Conservation (phyloP, 2,113 vertebrate genomes). For the Gadus macrocephalus region DNA sequence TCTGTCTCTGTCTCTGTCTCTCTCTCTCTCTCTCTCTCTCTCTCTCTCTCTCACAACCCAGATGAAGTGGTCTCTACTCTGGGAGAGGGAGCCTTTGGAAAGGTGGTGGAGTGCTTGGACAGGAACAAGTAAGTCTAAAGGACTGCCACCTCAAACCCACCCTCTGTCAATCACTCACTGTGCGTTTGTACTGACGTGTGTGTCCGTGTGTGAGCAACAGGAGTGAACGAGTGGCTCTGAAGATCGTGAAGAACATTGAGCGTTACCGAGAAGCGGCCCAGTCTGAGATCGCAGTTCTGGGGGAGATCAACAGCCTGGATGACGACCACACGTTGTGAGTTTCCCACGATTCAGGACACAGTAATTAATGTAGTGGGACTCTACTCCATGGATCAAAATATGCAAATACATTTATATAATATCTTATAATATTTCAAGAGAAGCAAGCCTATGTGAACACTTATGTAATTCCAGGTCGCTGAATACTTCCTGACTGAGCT, state of each 20-base stretch:
- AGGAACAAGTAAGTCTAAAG: constrained; percentile 65
- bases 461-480: too few species aligned
- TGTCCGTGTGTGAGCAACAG: constrained; percentile 47
- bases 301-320: constrained; percentile 86
- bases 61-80: constrained; percentile 87
- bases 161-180: background rate
- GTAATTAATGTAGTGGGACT: too few species aligned
- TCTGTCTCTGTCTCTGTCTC: too few species aligned
- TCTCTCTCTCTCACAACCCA: constrained; percentile 39
- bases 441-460: too few species aligned
- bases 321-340: constrained; percentile 75
- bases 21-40: background rate
- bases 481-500: background rate
- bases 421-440: too few species aligned
- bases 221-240: constrained; percentile 82
- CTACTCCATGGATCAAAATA: too few species aligned
- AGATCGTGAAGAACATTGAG: constrained; percentile 90
- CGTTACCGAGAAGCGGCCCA: constrained; percentile 84
- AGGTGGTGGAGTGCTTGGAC: constrained; percentile 89
- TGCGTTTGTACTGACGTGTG: background rate
- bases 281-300: constrained; percentile 88
- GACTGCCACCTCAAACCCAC: too few species aligned
- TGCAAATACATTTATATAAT: too few species aligned
- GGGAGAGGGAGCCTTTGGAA: constrained; percentile 89
- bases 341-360: too few species aligned